Conservation (phyloP, 1,140 invertebrate species). For the Homarus americanus region DNA sequence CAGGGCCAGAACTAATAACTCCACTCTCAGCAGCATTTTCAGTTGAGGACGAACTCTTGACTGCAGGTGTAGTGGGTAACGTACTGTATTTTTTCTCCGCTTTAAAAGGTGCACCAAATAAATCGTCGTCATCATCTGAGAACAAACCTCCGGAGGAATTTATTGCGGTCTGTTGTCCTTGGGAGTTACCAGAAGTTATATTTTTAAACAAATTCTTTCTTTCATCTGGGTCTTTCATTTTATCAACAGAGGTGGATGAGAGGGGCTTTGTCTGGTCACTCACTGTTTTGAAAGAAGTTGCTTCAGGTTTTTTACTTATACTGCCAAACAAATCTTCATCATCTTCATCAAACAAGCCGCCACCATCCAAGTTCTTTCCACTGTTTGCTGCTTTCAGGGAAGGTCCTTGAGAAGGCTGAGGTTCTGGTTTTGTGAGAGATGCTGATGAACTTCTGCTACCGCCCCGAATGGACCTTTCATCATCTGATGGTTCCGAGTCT, state of each 20-base stretch:
- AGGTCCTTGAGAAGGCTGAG: background rate
- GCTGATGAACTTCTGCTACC: background rate
- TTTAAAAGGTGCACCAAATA: constrained; percentile 49
- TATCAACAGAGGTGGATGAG: background rate
- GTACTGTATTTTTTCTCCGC: constrained; percentile 7
- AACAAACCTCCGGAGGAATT: constrained; percentile 36
- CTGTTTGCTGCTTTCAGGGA: background rate
- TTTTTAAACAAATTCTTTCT: background rate
- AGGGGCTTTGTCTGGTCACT: background rate
- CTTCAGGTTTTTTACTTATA: background rate
- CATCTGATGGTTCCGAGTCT: constrained; percentile 40
- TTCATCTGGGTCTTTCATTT: background rate
- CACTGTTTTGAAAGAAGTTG: background rate
- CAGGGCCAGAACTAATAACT: background rate
- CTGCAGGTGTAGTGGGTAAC: background rate
- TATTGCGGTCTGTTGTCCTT: background rate
- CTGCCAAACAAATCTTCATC: constrained; percentile 53
- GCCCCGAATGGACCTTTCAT: background rate
- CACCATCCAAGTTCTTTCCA: background rate
- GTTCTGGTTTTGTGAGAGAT: constrained; percentile 1
- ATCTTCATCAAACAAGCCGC: constrained; percentile 48
- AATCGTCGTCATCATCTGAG: constrained; percentile 67
- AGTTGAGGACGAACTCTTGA: background rate
- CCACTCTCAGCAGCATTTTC: background rate
- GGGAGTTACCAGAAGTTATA: background rate